These are phyloP conservation scores for Entomobrya multifasciata DNA, from an alignment of 2,888 invertebrate genomes.

Conservation along the genomic window DNA sequence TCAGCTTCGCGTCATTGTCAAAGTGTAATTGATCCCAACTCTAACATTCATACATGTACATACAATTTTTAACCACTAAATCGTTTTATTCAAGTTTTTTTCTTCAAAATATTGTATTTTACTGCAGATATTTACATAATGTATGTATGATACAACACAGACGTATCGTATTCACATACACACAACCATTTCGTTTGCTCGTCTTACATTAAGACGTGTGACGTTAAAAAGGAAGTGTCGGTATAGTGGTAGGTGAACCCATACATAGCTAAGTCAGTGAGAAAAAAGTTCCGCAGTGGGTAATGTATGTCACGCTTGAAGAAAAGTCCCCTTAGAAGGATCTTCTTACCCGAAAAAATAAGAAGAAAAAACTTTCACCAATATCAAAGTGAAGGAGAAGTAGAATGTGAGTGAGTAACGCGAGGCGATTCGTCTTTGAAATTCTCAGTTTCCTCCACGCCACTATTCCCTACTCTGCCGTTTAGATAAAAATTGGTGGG, in stretches of 20 bases:
- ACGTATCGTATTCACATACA: too few relatives aligned
- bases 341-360: slow-evolving; percentile 3
- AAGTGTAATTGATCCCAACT: too few relatives aligned
- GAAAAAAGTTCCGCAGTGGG: slow-evolving; percentile 2
- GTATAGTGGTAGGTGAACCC: background rate
- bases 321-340: slow-evolving; percentile 14
- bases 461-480: background rate
- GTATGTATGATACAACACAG: too few relatives aligned
- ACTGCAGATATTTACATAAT: too few relatives aligned
- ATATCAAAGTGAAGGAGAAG: background rate
- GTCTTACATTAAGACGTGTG: too few relatives aligned
- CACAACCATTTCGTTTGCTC: too few relatives aligned
- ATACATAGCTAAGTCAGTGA: background rate
- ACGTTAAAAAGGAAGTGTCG: background rate
- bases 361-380: background rate
- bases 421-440: slow-evolving; percentile 26
- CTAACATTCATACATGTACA: too few relatives aligned
- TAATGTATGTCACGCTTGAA: slow-evolving; percentile 17
- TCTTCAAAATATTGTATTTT: too few relatives aligned
- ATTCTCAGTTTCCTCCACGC: background rate
- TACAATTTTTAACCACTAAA: too few relatives aligned
- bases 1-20: too few relatives aligned
- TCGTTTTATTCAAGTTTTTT: too few relatives aligned
- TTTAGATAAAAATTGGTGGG: slow-evolving; percentile 23
- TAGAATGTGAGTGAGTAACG: background rate